Conservation (phyloP, 64 coral and sea anemone genomes). For the Montipora sp. region DNA sequence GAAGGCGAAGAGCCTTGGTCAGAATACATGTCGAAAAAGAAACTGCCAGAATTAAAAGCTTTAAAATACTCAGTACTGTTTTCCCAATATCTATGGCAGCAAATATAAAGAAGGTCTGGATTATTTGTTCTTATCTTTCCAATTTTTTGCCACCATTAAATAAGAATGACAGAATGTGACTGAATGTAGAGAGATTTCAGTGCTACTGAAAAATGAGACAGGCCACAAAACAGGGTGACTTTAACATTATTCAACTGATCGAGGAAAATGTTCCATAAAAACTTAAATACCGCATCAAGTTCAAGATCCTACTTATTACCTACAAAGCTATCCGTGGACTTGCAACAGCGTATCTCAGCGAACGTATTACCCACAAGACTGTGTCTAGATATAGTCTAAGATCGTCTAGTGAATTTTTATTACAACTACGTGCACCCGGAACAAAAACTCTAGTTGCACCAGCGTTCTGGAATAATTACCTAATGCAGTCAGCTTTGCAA, state of each 20-base stretch:
- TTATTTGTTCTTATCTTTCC: conserved; percentile 65
- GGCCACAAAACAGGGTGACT: not conserved
- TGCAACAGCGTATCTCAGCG: too few species aligned
- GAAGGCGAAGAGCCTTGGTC: conserved; percentile 50
- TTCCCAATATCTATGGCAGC: conserved; percentile 55
- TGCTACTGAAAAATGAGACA: not conserved
- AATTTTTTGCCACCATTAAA: conserved; percentile 66
- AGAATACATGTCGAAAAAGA: conserved; percentile 59
- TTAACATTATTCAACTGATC: not conserved
- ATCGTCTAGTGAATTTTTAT: too few species aligned
- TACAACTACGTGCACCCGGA: too few species aligned
- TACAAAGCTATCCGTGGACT: too few species aligned
- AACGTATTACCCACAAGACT: too few species aligned
- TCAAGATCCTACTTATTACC: too few species aligned
- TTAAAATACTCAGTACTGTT: conserved; percentile 60
- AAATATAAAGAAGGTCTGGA: conserved; percentile 72
- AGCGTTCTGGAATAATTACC: too few species aligned
- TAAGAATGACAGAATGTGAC: conserved; percentile 26
- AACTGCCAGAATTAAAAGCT: conserved; percentile 73
- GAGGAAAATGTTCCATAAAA: too few species aligned
- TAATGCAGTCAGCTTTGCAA: too few species aligned
- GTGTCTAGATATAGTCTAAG: too few species aligned
- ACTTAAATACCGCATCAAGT: too few species aligned
- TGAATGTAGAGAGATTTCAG: not conserved
- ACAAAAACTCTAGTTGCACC: too few species aligned